Percentiles rank a stretch among this genome's conserved stretches.
These are phyloP conservation scores for Dipodomys merriami DNA, from an alignment of 2,113 vertebrate genomes.

Conservation along the genomic window DNA sequence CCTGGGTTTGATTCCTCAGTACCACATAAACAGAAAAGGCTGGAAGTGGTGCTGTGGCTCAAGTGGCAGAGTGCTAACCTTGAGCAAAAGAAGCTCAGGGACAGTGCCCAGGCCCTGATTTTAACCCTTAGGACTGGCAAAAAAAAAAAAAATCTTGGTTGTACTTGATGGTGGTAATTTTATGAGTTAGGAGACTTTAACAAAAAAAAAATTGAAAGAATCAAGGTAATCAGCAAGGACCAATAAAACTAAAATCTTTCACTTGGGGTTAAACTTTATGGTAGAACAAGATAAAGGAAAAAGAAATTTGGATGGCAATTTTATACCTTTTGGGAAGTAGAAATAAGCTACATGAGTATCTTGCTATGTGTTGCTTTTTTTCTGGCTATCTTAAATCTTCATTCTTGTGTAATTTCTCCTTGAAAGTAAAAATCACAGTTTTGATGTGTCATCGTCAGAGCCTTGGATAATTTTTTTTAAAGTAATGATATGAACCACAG, in stretches of 20 bases:
- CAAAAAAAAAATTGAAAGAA: conserved; percentile 86
- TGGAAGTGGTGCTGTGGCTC: no score
- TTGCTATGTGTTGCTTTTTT: conserved; percentile 56
- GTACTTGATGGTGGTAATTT: conserved; percentile 87
- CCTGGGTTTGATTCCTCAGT: no score
- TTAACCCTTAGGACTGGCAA: no score
- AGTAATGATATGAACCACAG: conserved; percentile 60
- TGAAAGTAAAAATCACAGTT: conserved; percentile 83
- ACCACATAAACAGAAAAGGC: no score
- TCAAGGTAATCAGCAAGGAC: conserved; percentile 77
- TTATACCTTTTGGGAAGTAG: conserved; percentile 82
- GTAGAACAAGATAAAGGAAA: conserved; percentile 76
- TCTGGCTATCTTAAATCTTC: conserved; percentile 78
- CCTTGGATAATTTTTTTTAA: conserved; percentile 46
- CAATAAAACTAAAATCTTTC: conserved; percentile 83
- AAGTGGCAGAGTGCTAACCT: no score
- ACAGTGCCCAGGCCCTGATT: no score
- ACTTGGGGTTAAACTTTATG: conserved; percentile 81
- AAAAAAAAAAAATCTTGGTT: conserved; percentile 85
- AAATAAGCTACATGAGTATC: conserved; percentile 78
- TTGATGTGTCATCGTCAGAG: conserved; percentile 79
- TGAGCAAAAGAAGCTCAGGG: no score
- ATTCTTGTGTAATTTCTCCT: conserved; percentile 81
- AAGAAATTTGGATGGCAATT: conserved; percentile 82
- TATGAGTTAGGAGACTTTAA: conserved; percentile 85